Conservation (phyloP, 2,113 vertebrate genomes). For the Muscicapa adusta region DNA sequence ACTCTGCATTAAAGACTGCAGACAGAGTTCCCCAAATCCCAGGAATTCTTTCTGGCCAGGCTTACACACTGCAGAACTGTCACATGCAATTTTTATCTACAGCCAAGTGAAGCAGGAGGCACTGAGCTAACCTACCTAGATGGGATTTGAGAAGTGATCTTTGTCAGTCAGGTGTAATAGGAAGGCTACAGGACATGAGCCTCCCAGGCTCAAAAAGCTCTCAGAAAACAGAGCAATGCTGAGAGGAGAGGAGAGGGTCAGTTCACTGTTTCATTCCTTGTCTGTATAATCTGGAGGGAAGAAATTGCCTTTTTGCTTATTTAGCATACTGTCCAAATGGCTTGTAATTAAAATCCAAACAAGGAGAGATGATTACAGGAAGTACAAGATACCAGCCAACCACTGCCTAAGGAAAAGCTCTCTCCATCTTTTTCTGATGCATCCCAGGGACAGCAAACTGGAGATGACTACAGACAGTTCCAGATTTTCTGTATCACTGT, state of each 20-base stretch:
- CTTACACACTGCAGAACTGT: background rate
- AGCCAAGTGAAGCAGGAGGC: background rate
- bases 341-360: background rate
- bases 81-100: background rate
- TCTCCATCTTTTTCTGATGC: background rate
- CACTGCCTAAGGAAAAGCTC: background rate
- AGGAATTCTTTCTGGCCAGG: background rate
- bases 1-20: background rate
- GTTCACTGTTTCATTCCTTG: background rate
- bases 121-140: background rate
- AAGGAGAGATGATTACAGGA: background rate
- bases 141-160: background rate
- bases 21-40: fast-evolving
- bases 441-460: background rate
- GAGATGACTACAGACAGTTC: background rate
- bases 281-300: background rate
- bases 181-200: background rate
- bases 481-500: background rate
- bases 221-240: background rate
- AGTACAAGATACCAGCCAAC: background rate
- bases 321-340: background rate
- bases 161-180: background rate
- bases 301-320: background rate
- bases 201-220: background rate
- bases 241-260: background rate